phyloP scores from a whole-genome alignment of 2,888 invertebrate species.

The Glaucopsyche alexis region DNA sequence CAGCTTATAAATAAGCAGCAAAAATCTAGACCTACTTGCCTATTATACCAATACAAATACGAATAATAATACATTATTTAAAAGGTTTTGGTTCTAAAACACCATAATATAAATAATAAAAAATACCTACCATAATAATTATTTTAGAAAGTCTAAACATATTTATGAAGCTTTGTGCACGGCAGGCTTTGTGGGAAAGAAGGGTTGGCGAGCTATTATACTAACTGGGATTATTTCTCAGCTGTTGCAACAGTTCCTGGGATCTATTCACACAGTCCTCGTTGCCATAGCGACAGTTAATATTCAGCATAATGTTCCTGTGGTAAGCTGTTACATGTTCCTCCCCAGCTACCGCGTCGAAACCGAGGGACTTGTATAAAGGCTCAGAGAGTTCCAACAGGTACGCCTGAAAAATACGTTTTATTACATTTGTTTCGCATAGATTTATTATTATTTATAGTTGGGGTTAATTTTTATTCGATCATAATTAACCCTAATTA shows the following conservation, averaged over 20 bases:
- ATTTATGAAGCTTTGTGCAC: background rate
- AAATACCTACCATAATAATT: too few species aligned
- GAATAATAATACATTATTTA: too few species aligned
- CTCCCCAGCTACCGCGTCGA: conserved; percentile 47
- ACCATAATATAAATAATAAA: too few species aligned
- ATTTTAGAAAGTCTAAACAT: too few species aligned
- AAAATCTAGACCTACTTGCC: too few species aligned
- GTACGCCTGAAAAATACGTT: conserved; percentile 49
- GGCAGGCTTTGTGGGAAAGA: background rate
- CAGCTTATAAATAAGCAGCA: too few species aligned
- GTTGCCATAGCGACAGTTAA: conserved; percentile 66
- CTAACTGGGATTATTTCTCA: conserved; percentile 67
- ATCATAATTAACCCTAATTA: too few species aligned
- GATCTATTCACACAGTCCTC: conserved; percentile 55
- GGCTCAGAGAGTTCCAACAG: conserved; percentile 59
- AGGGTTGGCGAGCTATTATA: conserved; percentile 30
- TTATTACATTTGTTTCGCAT: background rate
- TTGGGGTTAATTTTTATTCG: too few species aligned
- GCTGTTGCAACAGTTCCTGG: conserved; percentile 52
- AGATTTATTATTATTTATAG: too few species aligned
- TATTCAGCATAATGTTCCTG: conserved; percentile 61
- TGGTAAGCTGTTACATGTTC: conserved; percentile 66
- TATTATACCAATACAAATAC: too few species aligned
- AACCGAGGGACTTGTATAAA: conserved; percentile 60
- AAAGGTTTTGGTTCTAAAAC: too few species aligned